Conservation (phyloP, 2,113 vertebrate species). For the Theristicus caerulescens region DNA sequence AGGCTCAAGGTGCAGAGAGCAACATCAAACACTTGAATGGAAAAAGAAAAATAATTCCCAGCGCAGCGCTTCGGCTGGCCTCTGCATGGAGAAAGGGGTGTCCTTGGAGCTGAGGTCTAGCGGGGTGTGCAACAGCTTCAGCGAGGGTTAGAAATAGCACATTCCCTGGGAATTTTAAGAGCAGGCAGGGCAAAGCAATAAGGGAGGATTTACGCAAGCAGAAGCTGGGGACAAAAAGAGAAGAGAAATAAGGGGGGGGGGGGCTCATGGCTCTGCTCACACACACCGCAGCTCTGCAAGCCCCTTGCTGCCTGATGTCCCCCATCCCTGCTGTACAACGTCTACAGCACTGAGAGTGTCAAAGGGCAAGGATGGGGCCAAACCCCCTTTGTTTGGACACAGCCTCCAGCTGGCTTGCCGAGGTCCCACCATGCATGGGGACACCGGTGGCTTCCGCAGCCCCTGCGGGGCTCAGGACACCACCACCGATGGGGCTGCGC, state of each 20-base stretch:
- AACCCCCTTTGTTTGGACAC: not conserved
- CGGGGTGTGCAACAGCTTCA: not conserved
- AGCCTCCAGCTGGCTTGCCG: not conserved
- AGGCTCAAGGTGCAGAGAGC: not conserved
- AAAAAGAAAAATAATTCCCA: not conserved
- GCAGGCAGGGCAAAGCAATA: not conserved
- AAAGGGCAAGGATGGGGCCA: not conserved
- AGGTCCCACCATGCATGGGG: not conserved
- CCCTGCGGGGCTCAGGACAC: not conserved
- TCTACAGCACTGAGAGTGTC: not conserved
- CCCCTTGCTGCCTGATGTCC: not conserved
- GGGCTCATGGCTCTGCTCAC: accelerated
- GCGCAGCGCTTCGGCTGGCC: accelerated
- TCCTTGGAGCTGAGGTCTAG: not conserved
- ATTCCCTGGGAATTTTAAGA: not conserved
- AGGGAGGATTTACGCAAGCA: not conserved
- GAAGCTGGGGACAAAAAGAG: not conserved
- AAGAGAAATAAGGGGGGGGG: not conserved
- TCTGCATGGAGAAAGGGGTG: accelerated
- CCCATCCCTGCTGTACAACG: accelerated
- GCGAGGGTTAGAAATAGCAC: not conserved
- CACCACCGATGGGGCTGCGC: accelerated
- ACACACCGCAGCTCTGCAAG: not conserved
- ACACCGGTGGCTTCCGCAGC: not conserved
- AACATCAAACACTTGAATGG: not conserved